Evolutionary conservation across 2,797 vertebrate genomes (phyloP).

Genomic region (Coranthus polyacanthus): DNA sequence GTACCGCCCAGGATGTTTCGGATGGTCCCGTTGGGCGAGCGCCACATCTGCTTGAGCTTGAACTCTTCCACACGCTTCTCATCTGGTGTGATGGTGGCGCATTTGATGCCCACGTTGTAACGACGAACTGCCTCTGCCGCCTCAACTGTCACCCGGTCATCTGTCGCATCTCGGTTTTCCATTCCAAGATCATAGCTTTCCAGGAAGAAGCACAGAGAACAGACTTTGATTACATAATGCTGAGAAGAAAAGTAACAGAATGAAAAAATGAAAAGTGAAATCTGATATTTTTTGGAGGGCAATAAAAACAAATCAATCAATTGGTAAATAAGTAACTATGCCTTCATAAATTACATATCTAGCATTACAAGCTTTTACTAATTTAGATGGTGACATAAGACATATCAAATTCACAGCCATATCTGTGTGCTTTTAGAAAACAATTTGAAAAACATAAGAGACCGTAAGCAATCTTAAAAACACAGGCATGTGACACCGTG

Average conservation of each 20-base stretch:
- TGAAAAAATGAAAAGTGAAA: not conserved
- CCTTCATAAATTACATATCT: no score
- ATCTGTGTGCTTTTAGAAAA: conserved; percentile 3
- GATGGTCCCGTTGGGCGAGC: conserved; percentile 97
- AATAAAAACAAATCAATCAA: no score
- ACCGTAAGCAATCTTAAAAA: conserved; percentile 8
- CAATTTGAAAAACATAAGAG: not conserved
- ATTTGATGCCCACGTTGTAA: conserved; percentile 95
- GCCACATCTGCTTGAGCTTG: conserved; percentile 98
- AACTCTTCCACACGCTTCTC: conserved; percentile 98
- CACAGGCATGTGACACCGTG: conserved; percentile 10
- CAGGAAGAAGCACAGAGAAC: not conserved
- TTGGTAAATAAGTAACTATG: no score
- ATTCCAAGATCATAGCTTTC: conserved; percentile 95
- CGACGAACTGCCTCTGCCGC: conserved; percentile 93
- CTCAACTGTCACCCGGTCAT: conserved; percentile 93
- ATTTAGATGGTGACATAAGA: no score
- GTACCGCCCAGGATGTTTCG: conserved; percentile 97
- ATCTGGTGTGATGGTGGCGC: conserved; percentile 98
- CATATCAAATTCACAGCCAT: not conserved
- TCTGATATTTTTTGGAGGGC: no score
- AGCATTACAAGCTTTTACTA: no score
- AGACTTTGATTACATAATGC: not conserved
- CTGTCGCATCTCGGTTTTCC: conserved; percentile 93
- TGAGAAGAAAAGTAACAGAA: fast-evolving